phyloP scores from a whole-genome alignment of 2,888 invertebrate genomes.

The Scaptomyza flava region DNA sequence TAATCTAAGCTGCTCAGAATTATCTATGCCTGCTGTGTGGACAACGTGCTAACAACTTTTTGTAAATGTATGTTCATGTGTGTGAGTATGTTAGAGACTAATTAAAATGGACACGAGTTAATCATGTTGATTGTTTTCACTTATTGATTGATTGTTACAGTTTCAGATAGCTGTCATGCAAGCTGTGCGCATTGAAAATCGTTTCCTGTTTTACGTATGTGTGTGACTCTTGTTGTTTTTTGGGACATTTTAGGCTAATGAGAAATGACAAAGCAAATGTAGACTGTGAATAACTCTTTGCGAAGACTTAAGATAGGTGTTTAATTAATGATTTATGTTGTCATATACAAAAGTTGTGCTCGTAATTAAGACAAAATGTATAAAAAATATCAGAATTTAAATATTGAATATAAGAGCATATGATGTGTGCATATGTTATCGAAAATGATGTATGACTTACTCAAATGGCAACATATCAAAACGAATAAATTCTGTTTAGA shows the following conservation, averaged over 20 bases:
- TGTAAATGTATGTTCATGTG: conserved; percentile 10
- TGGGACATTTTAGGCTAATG: neutral
- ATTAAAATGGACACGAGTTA: conserved; percentile 79
- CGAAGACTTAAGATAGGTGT: neutral
- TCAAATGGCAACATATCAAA: neutral
- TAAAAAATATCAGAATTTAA: neutral
- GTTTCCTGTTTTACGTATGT: conserved; percentile 8
- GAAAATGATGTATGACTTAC: neutral
- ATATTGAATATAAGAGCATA: no score
- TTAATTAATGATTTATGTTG: neutral
- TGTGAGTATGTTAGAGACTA: conserved; percentile 42
- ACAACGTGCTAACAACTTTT: conserved; percentile 65
- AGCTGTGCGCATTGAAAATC: conserved; percentile 7
- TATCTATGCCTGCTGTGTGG: conserved; percentile 21
- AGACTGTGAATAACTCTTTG: neutral
- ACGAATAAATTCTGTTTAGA: neutral
- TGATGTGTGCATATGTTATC: no score
- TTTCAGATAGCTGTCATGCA: conserved; percentile 28
- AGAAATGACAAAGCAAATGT: neutral
- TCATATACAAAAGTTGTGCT: neutral
- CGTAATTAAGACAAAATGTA: neutral
- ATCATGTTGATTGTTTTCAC: conserved; percentile 80
- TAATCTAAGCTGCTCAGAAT: conserved; percentile 65
- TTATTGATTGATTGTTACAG: conserved; percentile 73
- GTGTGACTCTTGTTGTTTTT: conserved; percentile 5